These are phyloP conservation scores for Contarinia nasturtii DNA, from an alignment of 1,140 invertebrate species.

Conservation along the genomic window DNA sequence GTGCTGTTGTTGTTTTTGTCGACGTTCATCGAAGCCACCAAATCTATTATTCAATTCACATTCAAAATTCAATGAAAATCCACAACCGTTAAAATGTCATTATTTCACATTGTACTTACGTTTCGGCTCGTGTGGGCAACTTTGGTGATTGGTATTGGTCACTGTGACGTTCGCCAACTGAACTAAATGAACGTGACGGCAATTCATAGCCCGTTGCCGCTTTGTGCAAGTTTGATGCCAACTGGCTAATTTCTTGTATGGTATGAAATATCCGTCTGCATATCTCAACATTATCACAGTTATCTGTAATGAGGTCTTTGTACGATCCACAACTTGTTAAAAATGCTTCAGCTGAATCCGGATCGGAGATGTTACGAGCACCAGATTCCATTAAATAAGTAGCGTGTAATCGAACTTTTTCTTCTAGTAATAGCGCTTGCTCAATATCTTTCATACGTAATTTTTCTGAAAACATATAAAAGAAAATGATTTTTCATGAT, in stretches of 20 bases:
- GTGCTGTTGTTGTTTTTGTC: not conserved
- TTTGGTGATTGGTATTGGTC: constrained; percentile 62
- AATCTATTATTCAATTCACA: too few species aligned
- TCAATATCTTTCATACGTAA: constrained; percentile 72
- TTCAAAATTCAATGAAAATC: too few species aligned
- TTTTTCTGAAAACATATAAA: constrained; percentile 28
- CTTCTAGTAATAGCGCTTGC: constrained; percentile 65
- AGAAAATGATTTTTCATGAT: too few species aligned
- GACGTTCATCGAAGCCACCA: constrained; percentile 69
- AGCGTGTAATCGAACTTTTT: constrained; percentile 69
- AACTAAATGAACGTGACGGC: constrained; percentile 59
- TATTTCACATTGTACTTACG: too few species aligned
- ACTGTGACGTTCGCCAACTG: constrained; percentile 76
- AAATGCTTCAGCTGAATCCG: not conserved
- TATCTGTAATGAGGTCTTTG: constrained; percentile 33
- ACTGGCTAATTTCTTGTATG: constrained; percentile 36
- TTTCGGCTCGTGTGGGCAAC: constrained; percentile 77
- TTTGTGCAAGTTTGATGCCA: constrained; percentile 48
- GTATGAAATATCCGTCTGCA: constrained; percentile 50
- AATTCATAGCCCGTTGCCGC: constrained; percentile 43
- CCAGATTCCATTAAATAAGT: constrained; percentile 39
- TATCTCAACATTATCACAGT: constrained; percentile 39
- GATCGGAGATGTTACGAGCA: not conserved
- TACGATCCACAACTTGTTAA: constrained; percentile 25
- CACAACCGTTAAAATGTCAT: too few species aligned